Evolutionary conservation across 2,888 invertebrate genomes (phyloP).

Genomic region (Eupithecia pulchellata): DNA sequence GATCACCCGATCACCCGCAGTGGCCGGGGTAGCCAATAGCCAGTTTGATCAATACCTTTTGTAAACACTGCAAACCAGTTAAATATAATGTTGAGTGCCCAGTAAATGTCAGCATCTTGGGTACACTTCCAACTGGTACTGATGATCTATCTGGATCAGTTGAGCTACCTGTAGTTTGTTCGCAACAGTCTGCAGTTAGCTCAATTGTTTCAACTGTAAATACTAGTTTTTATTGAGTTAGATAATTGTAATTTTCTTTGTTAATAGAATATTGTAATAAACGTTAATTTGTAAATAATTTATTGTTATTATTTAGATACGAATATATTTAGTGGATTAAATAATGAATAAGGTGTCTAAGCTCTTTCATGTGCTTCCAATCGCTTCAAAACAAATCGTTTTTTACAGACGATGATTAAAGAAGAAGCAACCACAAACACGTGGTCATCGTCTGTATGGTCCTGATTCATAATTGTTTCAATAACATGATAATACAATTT

Average conservation of each 20-base stretch:
- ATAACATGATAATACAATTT: background rate
- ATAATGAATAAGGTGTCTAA: background rate
- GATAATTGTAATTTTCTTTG: too few relatives aligned
- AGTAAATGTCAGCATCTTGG: too few relatives aligned
- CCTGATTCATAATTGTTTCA: background rate
- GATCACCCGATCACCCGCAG: slow-evolving; percentile 6
- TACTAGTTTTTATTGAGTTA: too few relatives aligned
- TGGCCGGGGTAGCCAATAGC: slow-evolving; percentile 30
- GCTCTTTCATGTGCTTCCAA: background rate
- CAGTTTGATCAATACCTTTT: slow-evolving; percentile 43
- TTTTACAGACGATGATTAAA: background rate
- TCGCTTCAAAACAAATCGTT: too few relatives aligned
- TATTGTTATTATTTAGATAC: too few relatives aligned
- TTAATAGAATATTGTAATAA: too few relatives aligned
- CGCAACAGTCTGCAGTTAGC: too few relatives aligned
- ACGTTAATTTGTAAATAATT: too few relatives aligned
- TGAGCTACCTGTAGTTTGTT: too few relatives aligned
- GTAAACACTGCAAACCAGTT: slow-evolving; percentile 7
- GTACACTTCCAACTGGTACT: too few relatives aligned
- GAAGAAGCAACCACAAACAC: background rate
- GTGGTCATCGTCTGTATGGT: background rate
- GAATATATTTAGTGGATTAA: background rate
- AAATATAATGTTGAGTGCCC: background rate
- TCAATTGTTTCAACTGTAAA: too few relatives aligned
- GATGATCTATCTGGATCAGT: too few relatives aligned